Conservation (phyloP, 2,888 invertebrate species). For the Caenorhabditis japonica region DNA sequence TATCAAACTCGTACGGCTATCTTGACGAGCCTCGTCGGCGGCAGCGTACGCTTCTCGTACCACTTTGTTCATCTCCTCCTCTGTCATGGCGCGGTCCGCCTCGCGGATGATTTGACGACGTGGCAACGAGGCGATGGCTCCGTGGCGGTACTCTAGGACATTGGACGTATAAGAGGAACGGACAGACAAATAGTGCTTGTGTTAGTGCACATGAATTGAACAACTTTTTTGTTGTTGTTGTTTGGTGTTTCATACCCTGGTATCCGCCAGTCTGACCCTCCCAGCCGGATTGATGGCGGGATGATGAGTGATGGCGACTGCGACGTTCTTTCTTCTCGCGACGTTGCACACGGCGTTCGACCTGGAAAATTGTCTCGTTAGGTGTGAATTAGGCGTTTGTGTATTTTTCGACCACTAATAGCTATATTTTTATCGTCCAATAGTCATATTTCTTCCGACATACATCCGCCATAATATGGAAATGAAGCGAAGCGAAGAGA, state of each 20-base stretch:
- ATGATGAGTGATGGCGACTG: conserved; percentile 62
- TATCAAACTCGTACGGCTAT: conserved; percentile 45
- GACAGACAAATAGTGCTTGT: neutral
- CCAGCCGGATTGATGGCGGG: conserved; percentile 57
- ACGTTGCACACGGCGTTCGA: conserved; percentile 75
- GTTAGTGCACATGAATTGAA: neutral
- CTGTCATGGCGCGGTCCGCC: conserved; percentile 63
- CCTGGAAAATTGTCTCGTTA: too few species aligned
- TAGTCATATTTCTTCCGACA: too few species aligned
- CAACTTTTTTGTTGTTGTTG: too few species aligned
- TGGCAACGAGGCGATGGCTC: conserved; percentile 56
- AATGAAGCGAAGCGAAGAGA: too few species aligned
- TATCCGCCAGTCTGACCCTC: conserved; percentile 58
- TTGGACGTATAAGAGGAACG: too few species aligned
- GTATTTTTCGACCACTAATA: too few species aligned
- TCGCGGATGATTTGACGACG: conserved; percentile 56
- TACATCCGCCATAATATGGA: too few species aligned
- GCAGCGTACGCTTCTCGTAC: conserved; percentile 68
- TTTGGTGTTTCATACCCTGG: conserved; percentile 38
- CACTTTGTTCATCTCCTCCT: conserved; percentile 65
- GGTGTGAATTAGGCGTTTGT: too few species aligned
- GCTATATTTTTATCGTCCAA: too few species aligned
- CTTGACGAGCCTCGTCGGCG: conserved; percentile 64
- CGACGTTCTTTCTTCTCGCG: conserved; percentile 65
- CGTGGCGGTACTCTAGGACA: conserved; percentile 45